Evolutionary conservation across 2,797 vertebrate genomes (phyloP).

Genomic region (Jordanella pulchra): DNA sequence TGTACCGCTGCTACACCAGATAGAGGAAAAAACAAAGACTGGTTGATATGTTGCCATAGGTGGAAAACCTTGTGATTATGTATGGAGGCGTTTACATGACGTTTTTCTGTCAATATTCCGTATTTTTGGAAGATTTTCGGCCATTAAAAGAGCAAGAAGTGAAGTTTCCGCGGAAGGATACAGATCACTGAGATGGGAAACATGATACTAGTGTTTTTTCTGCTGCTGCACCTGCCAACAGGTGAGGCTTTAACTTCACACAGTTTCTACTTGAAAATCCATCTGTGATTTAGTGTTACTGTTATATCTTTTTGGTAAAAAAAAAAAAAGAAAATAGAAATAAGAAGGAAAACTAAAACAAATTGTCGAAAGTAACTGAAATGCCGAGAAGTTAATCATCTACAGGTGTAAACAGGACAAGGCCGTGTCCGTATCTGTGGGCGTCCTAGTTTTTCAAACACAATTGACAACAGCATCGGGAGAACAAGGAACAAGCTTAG

Average conservation of each 20-base stretch:
- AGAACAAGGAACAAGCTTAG: background rate
- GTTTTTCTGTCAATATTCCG: background rate
- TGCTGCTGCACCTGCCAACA: constrained; percentile 67
- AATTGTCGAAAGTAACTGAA: constrained; percentile 22
- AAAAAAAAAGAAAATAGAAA: background rate
- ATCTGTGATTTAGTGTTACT: background rate
- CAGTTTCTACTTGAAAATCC: fast-evolving
- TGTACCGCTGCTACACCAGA: background rate
- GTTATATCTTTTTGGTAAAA: fast-evolving
- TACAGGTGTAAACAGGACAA: constrained; percentile 65
- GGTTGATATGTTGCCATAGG: background rate
- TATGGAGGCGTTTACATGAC: background rate
- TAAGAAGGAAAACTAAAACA: constrained; percentile 9
- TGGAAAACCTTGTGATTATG: constrained; percentile 11
- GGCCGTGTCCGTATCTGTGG: constrained; percentile 59
- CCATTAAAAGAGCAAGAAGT: constrained; percentile 5
- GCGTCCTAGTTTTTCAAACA: background rate
- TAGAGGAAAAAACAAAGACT: background rate
- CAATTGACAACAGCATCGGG: background rate
- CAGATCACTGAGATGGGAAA: constrained; percentile 56
- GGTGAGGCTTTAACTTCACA: constrained; percentile 56
- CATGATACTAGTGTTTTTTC: constrained; percentile 55
- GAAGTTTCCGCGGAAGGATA: constrained; percentile 42
- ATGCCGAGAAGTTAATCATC: constrained; percentile 71
- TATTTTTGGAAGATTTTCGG: constrained; percentile 22